Percentiles rank a stretch among this genome's conserved stretches.
phyloP scores from a whole-genome alignment of 2,113 vertebrate genomes.

The Tychaedon coryphoeus region DNA sequence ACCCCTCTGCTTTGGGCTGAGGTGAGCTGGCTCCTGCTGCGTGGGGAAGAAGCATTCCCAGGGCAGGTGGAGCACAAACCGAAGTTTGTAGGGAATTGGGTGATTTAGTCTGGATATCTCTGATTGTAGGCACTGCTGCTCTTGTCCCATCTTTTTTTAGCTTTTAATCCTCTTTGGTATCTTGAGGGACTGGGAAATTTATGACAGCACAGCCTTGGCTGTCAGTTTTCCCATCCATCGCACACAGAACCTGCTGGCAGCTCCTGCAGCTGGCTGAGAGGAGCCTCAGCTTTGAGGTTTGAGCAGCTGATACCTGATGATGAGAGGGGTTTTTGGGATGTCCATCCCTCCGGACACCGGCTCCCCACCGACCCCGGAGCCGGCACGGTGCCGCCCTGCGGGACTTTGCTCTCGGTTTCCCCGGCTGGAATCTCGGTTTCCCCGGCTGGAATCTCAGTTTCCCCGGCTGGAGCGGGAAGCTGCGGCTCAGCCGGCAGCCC shows the following conservation, averaged over 20 bases:
- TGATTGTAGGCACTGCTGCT: neutral
- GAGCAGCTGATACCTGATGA: fast-evolving
- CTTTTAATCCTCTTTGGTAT: neutral
- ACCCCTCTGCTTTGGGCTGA: neutral
- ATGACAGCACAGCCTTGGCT: neutral
- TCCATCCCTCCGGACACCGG: no score
- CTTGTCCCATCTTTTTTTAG: neutral
- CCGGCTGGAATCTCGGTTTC: fast-evolving
- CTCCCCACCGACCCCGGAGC: no score
- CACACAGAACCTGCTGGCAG: neutral
- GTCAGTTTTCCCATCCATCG: neutral
- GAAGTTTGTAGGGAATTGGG: neutral
- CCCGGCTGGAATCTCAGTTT: no score
- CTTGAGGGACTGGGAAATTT: neutral
- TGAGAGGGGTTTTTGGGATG: no score
- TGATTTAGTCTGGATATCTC: neutral
- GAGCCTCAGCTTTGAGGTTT: neutral
- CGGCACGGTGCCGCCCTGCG: no score
- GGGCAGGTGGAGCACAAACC: neutral
- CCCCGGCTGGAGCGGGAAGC: fast-evolving
- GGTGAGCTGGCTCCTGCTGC: fast-evolving
- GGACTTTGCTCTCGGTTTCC: no score
- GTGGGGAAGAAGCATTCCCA: fast-evolving
- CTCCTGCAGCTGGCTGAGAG: fast-evolving
- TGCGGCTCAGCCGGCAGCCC: neutral